Conservation (phyloP, 2,888 invertebrate species). For the Drosophila mettleri region DNA sequence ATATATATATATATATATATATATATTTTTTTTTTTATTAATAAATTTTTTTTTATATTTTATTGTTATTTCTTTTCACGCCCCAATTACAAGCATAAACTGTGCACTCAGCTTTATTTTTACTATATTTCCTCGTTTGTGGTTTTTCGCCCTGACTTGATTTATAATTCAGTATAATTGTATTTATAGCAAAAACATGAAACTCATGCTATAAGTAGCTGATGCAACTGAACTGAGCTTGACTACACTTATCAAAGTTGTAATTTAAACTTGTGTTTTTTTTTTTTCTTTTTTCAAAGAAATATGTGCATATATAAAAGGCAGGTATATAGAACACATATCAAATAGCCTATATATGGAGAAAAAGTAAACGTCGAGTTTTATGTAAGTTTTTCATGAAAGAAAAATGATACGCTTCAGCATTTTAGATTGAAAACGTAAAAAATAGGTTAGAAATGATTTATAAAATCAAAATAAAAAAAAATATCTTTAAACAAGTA, state of each 20-base stretch:
- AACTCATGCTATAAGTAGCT: not conserved
- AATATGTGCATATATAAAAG: not conserved
- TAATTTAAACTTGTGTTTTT: not conserved
- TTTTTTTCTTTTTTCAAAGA: not conserved
- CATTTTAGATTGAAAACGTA: not conserved
- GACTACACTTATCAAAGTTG: not conserved
- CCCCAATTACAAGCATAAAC: slow-evolving; percentile 52
- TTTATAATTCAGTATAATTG: not conserved
- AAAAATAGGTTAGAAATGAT: not conserved
- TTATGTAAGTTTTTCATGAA: not conserved
- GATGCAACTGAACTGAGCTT: not conserved
- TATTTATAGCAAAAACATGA: not conserved
- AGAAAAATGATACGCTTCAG: not conserved
- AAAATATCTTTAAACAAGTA: no score
- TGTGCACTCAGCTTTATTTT: slow-evolving; percentile 14
- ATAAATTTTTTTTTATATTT: slow-evolving; percentile 29
- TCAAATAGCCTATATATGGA: not conserved
- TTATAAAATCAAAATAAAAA: no score
- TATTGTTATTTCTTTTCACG: slow-evolving; percentile 66
- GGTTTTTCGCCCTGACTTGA: not conserved
- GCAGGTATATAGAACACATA: not conserved
- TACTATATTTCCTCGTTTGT: slow-evolving; percentile 9
- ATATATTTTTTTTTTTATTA: slow-evolving; percentile 9
- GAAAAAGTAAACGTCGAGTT: not conserved
- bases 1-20: slow-evolving; percentile 7